Evolutionary conservation across 2,797 vertebrate genomes (phyloP).

Genomic region (Acipenser oxyrinchus): DNA sequence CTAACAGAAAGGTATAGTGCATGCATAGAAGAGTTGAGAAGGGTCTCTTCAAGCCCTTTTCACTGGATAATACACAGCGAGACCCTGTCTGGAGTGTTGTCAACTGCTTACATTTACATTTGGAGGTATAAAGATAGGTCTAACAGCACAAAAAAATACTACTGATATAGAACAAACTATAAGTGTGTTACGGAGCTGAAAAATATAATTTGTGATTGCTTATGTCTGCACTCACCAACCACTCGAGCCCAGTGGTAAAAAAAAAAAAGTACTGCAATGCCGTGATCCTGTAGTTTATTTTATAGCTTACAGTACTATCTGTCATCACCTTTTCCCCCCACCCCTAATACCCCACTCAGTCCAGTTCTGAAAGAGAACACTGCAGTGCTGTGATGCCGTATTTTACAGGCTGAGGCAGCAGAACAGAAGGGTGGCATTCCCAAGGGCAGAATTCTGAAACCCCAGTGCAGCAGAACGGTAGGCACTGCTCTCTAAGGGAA

Average conservation of each 20-base stretch:
- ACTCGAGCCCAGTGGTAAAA: constrained; percentile 1
- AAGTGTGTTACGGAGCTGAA: no score
- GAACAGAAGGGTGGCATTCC: background rate
- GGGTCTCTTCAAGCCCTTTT: no score
- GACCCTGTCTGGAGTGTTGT: no score
- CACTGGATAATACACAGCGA: no score
- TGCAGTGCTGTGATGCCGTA: background rate
- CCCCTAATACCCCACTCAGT: background rate
- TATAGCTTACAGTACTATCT: background rate
- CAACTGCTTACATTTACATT: background rate
- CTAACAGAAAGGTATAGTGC: no score
- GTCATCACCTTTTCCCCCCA: background rate
- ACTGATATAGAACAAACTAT: no score
- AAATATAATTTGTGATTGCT: no score
- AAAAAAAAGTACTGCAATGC: background rate
- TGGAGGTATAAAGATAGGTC: background rate
- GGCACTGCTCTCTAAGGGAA: background rate
- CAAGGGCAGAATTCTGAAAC: background rate
- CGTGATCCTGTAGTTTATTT: background rate
- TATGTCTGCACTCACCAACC: constrained; percentile 5
- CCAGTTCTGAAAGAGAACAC: background rate
- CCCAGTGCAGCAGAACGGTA: background rate
- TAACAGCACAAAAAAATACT: background rate
- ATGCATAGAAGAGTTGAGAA: no score
- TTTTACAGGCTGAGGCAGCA: constrained; percentile 1